phyloP scores from a whole-genome alignment of 2,113 vertebrate genomes.

The Perca schrenkii region DNA sequence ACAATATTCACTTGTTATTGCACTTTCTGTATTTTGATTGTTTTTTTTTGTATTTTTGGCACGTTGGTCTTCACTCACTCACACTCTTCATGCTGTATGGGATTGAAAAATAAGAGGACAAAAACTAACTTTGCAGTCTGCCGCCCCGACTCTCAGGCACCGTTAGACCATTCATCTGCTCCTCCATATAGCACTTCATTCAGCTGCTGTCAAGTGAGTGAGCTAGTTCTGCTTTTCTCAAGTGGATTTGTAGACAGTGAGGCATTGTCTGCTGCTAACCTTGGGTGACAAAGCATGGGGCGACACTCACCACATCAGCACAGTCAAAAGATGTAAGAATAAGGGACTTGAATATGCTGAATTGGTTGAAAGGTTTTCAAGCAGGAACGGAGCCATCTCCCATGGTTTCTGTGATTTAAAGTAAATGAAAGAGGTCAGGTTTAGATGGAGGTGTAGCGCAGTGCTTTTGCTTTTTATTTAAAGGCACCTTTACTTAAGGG shows the following conservation, averaged over 20 bases:
- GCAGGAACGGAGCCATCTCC: slow-evolving; percentile 9
- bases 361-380: slow-evolving; percentile 57
- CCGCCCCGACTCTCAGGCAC: slow-evolving; percentile 9
- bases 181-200: slow-evolving; percentile 32
- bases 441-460: neutral
- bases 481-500: slow-evolving; percentile 20
- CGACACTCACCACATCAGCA: slow-evolving; percentile 28
- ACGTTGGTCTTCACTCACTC: too few species aligned
- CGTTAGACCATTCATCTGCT: slow-evolving; percentile 30
- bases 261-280: slow-evolving; percentile 40
- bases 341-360: slow-evolving; percentile 27
- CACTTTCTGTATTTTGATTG: neutral
- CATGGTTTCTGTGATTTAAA: slow-evolving; percentile 6
- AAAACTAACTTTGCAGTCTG: neutral
- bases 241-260: slow-evolving; percentile 34
- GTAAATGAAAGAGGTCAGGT: slow-evolving; percentile 5
- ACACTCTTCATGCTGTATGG: neutral
- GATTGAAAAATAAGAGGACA: slow-evolving; percentile 6
- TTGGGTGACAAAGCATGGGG: slow-evolving; percentile 45
- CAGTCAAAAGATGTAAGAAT: slow-evolving; percentile 20
- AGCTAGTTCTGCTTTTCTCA: slow-evolving; percentile 28
- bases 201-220: slow-evolving; percentile 48
- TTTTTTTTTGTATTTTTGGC: neutral
- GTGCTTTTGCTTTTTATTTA: slow-evolving; percentile 25
- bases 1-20: neutral